Conservation (phyloP, 2,797 vertebrate species). For the Pyrocephalus nanus region DNA sequence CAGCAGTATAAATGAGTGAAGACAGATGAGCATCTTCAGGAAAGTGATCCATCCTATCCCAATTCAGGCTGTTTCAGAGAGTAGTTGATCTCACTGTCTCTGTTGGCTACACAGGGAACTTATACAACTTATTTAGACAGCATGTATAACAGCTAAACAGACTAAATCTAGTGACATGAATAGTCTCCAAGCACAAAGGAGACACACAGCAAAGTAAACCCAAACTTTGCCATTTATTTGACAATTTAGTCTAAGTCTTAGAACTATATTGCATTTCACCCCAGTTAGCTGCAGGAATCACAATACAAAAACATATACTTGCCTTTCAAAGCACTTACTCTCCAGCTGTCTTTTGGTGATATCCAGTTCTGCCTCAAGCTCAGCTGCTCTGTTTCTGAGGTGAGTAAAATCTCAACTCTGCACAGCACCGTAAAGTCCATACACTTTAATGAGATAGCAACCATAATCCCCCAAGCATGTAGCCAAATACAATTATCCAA, state of each 20-base stretch:
- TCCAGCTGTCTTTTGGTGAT: slow-evolving; percentile 80
- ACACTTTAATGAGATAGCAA: neutral
- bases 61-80: neutral
- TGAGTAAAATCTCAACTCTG: slow-evolving; percentile 77
- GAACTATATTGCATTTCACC: neutral
- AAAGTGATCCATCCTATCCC: neutral
- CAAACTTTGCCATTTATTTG: neutral
- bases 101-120: neutral
- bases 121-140: neutral
- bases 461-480: neutral
- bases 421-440: slow-evolving; percentile 55
- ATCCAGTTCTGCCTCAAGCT: slow-evolving; percentile 78
- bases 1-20: neutral
- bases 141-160: neutral
- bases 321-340: slow-evolving; percentile 82
- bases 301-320: slow-evolving; percentile 17
- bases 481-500: neutral
- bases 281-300: neutral
- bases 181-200: neutral
- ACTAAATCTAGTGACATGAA: neutral
- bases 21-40: neutral
- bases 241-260: neutral
- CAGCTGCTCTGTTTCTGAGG: slow-evolving; percentile 74
- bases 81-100: neutral
- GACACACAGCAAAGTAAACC: neutral